These are phyloP conservation scores for Nyctibius grandis DNA, from an alignment of 2,797 vertebrate genomes.

Conservation along the genomic window DNA sequence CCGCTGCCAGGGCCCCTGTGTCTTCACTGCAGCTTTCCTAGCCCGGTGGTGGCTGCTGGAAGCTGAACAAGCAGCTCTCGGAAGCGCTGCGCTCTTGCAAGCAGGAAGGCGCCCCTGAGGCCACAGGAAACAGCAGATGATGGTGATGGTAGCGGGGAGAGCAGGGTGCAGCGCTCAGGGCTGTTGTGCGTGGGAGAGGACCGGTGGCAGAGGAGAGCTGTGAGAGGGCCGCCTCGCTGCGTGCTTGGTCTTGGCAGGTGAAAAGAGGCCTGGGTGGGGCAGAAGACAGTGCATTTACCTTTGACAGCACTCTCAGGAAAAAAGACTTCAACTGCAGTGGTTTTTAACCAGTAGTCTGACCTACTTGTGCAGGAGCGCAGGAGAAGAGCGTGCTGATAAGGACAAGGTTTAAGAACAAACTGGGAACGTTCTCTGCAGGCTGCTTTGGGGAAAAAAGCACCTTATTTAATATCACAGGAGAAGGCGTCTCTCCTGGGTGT, in stretches of 20 bases:
- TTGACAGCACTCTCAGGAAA: not conserved
- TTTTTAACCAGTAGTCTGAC: not conserved
- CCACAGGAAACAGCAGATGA: not conserved
- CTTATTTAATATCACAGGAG: not conserved
- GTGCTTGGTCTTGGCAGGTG: not conserved
- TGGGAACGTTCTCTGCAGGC: not conserved
- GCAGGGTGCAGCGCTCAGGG: not conserved
- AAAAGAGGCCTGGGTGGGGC: not conserved
- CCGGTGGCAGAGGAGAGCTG: not conserved
- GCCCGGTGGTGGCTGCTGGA: not conserved
- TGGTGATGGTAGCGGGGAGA: fast-evolving
- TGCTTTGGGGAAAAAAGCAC: not conserved
- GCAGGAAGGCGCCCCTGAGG: not conserved
- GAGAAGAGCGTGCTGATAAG: not conserved
- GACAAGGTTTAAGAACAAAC: not conserved
- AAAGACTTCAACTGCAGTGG: fast-evolving
- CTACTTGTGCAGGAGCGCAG: not conserved
- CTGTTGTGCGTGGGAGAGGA: not conserved
- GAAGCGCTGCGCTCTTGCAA: not conserved
- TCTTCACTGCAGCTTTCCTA: fast-evolving
- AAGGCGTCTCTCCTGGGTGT: not conserved
- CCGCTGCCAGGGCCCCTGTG: not conserved
- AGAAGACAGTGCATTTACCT: not conserved
- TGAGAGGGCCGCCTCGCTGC: not conserved
- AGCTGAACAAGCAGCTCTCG: not conserved